Percentiles rank a stretch among this genome's conserved stretches.
Evolutionary conservation across 2,888 invertebrate genomes (phyloP).

Genomic region (Drosophila parthenogenetica): DNA sequence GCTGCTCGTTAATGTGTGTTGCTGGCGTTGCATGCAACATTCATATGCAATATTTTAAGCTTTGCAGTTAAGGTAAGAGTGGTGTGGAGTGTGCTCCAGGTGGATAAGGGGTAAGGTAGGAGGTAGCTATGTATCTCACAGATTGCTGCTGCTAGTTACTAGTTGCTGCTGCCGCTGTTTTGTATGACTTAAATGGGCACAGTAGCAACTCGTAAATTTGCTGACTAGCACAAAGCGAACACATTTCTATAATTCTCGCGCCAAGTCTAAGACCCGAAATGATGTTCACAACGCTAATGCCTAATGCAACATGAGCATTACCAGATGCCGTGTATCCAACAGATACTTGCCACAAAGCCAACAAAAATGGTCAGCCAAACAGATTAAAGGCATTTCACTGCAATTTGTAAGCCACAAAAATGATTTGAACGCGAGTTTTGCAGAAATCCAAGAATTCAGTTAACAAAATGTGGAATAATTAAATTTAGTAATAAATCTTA

Average conservation of each 20-base stretch:
- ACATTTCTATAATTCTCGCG: constrained; percentile 50
- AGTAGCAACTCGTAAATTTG: constrained; percentile 75
- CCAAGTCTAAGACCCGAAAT: constrained; percentile 53
- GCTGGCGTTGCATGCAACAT: constrained; percentile 72
- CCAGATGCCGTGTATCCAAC: background rate
- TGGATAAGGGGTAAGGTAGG: background rate
- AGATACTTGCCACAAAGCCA: constrained; percentile 16
- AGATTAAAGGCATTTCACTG: constrained; percentile 21
- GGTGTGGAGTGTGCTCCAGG: background rate
- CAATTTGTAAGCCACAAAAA: constrained; percentile 16
- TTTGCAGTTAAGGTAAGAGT: constrained; percentile 34
- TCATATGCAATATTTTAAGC: constrained; percentile 73
- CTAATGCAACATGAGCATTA: constrained; percentile 42
- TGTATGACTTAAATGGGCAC: constrained; percentile 66
- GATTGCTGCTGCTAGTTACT: constrained; percentile 17
- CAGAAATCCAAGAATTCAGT: too few species aligned
- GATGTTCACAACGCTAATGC: constrained; percentile 45
- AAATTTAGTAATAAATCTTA: too few species aligned
- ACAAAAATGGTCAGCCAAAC: constrained; percentile 20
- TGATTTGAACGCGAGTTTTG: background rate
- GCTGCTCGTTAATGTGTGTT: constrained; percentile 57
- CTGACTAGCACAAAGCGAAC: constrained; percentile 47
- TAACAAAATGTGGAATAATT: background rate
- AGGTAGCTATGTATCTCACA: background rate
- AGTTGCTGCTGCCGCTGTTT: constrained; percentile 28